These are phyloP conservation scores for Arctocebus calabarensis DNA, from an alignment of 2,797 vertebrate species.

Conservation along the genomic window DNA sequence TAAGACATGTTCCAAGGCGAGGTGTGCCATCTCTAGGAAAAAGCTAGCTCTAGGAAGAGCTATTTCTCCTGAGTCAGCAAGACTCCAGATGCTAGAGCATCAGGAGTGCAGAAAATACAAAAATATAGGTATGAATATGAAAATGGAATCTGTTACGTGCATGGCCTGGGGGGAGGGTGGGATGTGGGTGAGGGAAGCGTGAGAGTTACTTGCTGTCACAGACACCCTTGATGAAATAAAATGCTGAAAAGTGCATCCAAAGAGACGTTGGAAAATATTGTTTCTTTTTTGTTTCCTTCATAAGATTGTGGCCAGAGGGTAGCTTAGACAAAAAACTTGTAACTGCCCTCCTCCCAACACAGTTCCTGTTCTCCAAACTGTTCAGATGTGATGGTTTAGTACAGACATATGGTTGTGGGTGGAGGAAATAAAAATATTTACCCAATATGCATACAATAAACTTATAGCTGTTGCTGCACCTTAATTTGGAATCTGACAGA, in stretches of 20 bases:
- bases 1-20: not conserved
- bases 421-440: constrained; percentile 74
- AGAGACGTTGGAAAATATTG: not conserved
- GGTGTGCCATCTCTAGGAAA: not conserved
- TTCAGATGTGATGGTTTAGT: constrained; percentile 1
- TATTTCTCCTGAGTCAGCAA: not conserved
- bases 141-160: not conserved
- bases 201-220: not conserved
- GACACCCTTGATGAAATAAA: not conserved
- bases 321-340: not conserved
- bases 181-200: not conserved
- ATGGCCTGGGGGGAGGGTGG: not conserved
- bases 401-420: constrained; percentile 12
- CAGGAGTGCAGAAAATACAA: not conserved
- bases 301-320: not conserved
- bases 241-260: not conserved
- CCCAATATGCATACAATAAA: constrained; percentile 39
- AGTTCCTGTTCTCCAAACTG: not conserved
- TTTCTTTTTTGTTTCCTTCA: not conserved
- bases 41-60: not conserved
- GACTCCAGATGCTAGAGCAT: not conserved
- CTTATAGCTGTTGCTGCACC: constrained; percentile 55
- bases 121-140: not conserved
- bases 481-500: constrained; percentile 70
- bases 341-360: not conserved